Base-by-base conservation (phyloP, 1,140 invertebrate genomes). In the Philotrypesis tridentata region DNA sequence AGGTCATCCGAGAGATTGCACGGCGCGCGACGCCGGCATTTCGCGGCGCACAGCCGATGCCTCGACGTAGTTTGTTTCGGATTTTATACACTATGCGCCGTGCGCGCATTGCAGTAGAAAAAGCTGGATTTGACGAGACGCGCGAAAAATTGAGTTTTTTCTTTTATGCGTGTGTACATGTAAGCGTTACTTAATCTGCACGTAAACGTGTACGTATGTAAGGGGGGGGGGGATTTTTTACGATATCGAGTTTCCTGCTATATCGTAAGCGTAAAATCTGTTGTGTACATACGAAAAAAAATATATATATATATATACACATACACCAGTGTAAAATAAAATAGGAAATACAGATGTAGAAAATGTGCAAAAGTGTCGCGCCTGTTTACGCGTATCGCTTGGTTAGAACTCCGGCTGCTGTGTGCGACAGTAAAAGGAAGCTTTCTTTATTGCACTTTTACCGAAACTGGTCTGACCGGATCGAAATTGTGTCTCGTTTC, bases 401-500 rank as follows among this genome's bases (percentile, higher is more conserved):
- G 40, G 60, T 23, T 1, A 37, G 31, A 73, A 80, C 73, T 67
- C 71, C 25, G 40, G 61, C 25, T 14, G 37, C 21, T 8, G 60
- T 27, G 23, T 40, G 55, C 67, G 63, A 27, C 72, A 40, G 14
- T 63, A 60, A 82, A 82, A 79, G 65, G 75, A 60, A 79, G 82
- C 82, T 83, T 83, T 83, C 77, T 68, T 79, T 65, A 75, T 75
- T 61, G 71, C 82, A 79, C 82, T 79, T 83, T 83, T 83, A 79
- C 82, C 60, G 68, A 79, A 83, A 83, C 82, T 75, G 77, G 82
- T 83, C 61, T n/a, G 37, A 79, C 82, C 82, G 72, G 82, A 83
- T 83, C 77, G 76, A 79, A 83, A 83, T 83, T 77, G 71, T 70
- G 79, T 79, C 71, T 78, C 40, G 74, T 82, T 43, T 40, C 67